Evolutionary conservation across 2,797 vertebrate genomes (phyloP).

Genomic region (Brachyrhaphis roseni): DNA sequence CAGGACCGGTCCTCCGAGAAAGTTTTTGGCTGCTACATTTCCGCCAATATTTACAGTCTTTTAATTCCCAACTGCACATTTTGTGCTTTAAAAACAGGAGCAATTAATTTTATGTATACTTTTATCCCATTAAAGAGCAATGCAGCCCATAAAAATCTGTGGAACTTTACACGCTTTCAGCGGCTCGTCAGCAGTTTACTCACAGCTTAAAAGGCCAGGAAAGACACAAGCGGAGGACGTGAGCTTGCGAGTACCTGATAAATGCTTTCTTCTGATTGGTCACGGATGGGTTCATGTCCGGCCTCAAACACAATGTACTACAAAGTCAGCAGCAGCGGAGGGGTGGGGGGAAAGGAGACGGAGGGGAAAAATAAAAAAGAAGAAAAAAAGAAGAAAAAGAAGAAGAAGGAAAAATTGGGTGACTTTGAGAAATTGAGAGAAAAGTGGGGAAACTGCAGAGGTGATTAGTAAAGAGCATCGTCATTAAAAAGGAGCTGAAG

Average conservation of each 20-base stretch:
- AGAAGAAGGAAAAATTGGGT: constrained; percentile 78
- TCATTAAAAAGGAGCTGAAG: constrained; percentile 53
- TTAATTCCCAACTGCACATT: constrained; percentile 36
- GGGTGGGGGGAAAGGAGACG: constrained; percentile 38
- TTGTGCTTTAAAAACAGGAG: constrained; percentile 26
- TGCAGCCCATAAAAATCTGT: constrained; percentile 27
- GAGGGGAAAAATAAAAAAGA: constrained; percentile 37
- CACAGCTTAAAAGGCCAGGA: constrained; percentile 19
- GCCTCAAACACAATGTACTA: constrained; percentile 99
- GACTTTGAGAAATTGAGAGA: constrained; percentile 80
- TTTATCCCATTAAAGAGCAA: constrained; percentile 30
- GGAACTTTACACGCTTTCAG: constrained; percentile 25
- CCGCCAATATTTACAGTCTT: constrained; percentile 26
- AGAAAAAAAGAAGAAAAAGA: constrained; percentile 68
- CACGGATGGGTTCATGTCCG: constrained; percentile 99
- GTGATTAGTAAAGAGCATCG: constrained; percentile 80
- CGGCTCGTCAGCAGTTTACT: constrained; percentile 20
- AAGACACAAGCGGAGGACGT: constrained; percentile 62
- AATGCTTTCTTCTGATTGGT: constrained; percentile 99
- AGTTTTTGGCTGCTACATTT: constrained; percentile 29
- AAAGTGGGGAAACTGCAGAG: constrained; percentile 74
- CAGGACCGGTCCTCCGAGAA: constrained; percentile 31
- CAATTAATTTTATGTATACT: constrained; percentile 23
- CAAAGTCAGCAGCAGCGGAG: constrained; percentile 85
- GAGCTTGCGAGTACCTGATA: constrained; percentile 93